These are phyloP conservation scores for Fratercula arctica DNA, from an alignment of 2,797 vertebrate genomes.

Conservation along the genomic window DNA sequence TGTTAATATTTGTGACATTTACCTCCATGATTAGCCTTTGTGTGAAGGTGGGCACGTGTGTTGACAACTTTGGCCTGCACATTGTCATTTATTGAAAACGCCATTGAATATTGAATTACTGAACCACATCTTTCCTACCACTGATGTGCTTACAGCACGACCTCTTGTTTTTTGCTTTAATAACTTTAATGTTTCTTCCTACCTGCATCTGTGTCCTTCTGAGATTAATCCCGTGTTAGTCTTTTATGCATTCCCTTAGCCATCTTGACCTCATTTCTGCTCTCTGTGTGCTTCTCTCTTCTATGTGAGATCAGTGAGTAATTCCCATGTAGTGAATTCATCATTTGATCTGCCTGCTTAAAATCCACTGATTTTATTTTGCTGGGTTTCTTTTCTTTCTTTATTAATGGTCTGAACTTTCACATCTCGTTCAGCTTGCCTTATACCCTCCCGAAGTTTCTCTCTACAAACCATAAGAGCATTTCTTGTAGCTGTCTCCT, in stretches of 20 bases:
- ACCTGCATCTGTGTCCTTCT: neutral
- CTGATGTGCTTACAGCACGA: neutral
- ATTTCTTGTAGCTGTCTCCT: neutral
- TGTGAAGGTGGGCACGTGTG: neutral
- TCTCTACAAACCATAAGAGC: neutral
- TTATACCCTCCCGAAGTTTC: neutral
- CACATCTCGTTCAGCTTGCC: neutral
- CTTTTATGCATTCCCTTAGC: neutral
- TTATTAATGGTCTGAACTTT: neutral
- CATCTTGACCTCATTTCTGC: neutral
- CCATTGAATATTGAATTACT: neutral
- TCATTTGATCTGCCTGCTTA: neutral
- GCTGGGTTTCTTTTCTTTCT: neutral
- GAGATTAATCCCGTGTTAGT: neutral
- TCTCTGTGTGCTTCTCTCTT: neutral
- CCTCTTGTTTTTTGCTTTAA: neutral
- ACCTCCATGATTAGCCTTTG: neutral
- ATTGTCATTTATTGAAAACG: neutral
- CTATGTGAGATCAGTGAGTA: neutral
- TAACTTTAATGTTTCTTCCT: neutral
- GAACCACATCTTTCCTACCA: neutral
- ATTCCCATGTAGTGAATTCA: neutral
- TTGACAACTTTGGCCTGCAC: neutral
- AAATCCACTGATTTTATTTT: neutral
- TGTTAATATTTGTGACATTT: neutral